These are phyloP conservation scores for Anguilla marmorata DNA, from an alignment of 2,797 vertebrate genomes.

Conservation along the genomic window DNA sequence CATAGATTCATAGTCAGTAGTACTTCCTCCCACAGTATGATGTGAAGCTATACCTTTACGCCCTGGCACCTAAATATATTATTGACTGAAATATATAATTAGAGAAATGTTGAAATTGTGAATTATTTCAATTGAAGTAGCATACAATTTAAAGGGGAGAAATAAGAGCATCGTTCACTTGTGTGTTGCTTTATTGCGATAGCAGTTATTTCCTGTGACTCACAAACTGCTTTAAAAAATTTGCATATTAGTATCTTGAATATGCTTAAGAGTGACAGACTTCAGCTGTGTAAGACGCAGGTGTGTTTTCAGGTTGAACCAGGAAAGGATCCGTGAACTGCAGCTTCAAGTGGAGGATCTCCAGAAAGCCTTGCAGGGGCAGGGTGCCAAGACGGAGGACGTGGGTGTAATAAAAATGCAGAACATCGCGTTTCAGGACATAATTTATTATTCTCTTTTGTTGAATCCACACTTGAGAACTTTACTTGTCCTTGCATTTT, in stretches of 20 bases:
- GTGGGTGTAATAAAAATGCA: constrained; percentile 68
- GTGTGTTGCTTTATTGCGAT: neutral
- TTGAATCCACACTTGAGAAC: neutral
- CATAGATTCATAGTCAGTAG: neutral
- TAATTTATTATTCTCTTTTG: neutral
- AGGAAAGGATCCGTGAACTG: constrained; percentile 79
- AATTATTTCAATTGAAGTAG: neutral
- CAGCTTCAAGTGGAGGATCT: constrained; percentile 95
- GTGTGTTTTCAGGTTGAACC: constrained; percentile 73
- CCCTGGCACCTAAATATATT: neutral
- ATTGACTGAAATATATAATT: too few relatives aligned
- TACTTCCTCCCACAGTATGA: neutral
- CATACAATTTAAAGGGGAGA: neutral
- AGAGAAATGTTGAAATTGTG: neutral
- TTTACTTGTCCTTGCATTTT: neutral
- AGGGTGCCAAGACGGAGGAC: constrained; percentile 86
- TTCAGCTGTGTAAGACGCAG: neutral
- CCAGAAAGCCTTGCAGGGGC: constrained; percentile 89
- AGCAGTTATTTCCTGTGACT: neutral
- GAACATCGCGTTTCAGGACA: neutral
- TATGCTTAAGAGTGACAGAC: neutral
- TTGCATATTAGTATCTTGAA: too few relatives aligned
- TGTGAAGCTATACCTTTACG: neutral
- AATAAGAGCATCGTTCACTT: neutral
- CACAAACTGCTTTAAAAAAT: neutral